Evolutionary conservation across 2,888 invertebrate genomes (phyloP), one percentile per base, ranked within the genome.

Genomic region (Mactromeris polynyma): DNA sequence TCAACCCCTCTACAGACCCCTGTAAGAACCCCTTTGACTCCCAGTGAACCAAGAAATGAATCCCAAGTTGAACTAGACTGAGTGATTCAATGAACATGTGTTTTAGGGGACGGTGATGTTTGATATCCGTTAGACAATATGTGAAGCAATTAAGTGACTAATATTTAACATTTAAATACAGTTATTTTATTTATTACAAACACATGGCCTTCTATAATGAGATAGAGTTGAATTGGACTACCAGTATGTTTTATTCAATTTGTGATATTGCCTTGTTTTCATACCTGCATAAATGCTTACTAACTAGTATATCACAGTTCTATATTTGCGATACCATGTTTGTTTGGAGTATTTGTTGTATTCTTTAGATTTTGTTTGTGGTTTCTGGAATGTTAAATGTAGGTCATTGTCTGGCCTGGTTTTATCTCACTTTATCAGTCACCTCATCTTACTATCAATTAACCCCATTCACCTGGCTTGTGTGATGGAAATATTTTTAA

Each of bases 31-130:
- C 85, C 90, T 31, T 31, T 77, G 42, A 91, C 90, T 7, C 87
- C 92, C 6, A 80, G 84, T 36, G 89, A 92, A 40, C 87, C 78
- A 26, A 91, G 86, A 40, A 89, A 90, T 73, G 73, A 90, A 85
- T 89, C 93, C 21, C 89, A 86, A 77, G 94, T 94, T 51, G 94
- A 94, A 83, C 87, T 94, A 3, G 94, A 94, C 73, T 94, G 83
- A 89, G 19, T 64, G 4, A 9, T 26, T 64, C 6, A 26, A 26
- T n/a, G n/a, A 26, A 26, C 58, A 26, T 26, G 26, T 64, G 11
- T 64, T 4, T 26, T 26, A 26, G n/a, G 58, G 58, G 58, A 7
- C 6, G 0, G 58, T 6, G 9, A 9, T n/a, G 26, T 26, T n/a
- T 26, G 58, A 26, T 64, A 26, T 26, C 26, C 26, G 26, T 26